phyloP scores from a whole-genome alignment of 2,888 invertebrate genomes.

The Luperina testacea region DNA sequence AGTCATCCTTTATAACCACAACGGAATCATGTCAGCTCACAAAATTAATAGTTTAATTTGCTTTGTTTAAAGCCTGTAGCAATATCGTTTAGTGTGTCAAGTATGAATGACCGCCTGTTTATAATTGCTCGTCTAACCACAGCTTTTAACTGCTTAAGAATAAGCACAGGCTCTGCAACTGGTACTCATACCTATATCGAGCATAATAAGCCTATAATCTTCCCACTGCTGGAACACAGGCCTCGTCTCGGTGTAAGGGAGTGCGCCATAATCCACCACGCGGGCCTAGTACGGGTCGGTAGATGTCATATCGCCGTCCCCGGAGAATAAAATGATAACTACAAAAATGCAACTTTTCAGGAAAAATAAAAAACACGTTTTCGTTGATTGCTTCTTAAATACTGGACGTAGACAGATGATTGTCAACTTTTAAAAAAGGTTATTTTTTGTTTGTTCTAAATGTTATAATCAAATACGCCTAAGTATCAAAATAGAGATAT shows the following conservation, averaged over 20 bases:
- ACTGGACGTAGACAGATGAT: too few species aligned
- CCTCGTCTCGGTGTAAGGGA: background rate
- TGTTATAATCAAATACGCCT: too few species aligned
- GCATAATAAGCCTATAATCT: background rate
- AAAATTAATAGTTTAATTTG: conserved; percentile 35
- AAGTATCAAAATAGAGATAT: too few species aligned
- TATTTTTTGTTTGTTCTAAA: too few species aligned
- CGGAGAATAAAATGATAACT: too few species aligned
- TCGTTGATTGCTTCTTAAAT: too few species aligned
- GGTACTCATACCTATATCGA: background rate
- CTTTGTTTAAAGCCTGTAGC: conserved; percentile 49
- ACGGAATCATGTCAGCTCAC: conserved; percentile 43
- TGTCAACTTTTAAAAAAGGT: too few species aligned
- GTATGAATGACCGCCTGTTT: conserved; percentile 54
- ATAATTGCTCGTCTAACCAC: conserved; percentile 63
- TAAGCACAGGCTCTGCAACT: conserved; percentile 22
- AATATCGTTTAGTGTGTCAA: conserved; percentile 64
- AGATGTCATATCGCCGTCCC: too few species aligned
- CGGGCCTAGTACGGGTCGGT: background rate
- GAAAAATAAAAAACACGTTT: too few species aligned
- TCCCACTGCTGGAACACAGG: background rate
- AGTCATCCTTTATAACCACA: conserved; percentile 24
- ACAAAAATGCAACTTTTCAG: too few species aligned
- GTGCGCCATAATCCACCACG: background rate
- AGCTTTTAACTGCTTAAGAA: conserved; percentile 55